A percentile compares a stretch with the other conserved stretches of the same genome.
phyloP scores from a whole-genome alignment of 2,888 invertebrate genomes.

The Oligia strigilis region DNA sequence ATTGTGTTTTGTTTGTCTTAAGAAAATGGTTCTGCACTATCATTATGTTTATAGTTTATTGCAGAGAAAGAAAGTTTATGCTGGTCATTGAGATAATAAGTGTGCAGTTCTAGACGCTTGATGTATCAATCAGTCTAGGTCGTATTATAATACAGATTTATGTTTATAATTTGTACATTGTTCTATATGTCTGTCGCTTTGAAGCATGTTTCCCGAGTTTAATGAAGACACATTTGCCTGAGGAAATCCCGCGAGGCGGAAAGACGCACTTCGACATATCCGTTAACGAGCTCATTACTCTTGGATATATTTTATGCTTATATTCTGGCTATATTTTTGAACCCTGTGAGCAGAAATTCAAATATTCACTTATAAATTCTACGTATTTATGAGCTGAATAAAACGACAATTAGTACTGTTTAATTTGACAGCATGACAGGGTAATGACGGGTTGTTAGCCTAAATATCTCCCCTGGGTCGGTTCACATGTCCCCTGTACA shows the following conservation, averaged over 20 bases:
- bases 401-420: constrained; percentile 9
- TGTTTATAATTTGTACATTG: constrained; percentile 29
- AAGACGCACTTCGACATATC: constrained; percentile 51
- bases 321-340: constrained; percentile 13
- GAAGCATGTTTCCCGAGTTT: constrained; percentile 51
- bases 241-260: constrained; percentile 51
- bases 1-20: constrained; percentile 52
- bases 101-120: not conserved
- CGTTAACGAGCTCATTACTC: constrained; percentile 65
- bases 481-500: constrained; percentile 22
- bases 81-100: constrained; percentile 5
- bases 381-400: not conserved
- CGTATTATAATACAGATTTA: not conserved
- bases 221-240: constrained; percentile 59
- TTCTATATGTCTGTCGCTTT: constrained; percentile 27
- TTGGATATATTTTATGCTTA: constrained; percentile 44
- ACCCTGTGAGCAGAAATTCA: constrained; percentile 15
- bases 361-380: not conserved
- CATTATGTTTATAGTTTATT: constrained; percentile 35
- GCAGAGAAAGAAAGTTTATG: not conserved
- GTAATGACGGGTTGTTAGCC: constrained; percentile 50
- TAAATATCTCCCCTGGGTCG: constrained; percentile 32
- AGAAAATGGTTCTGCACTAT: constrained; percentile 42
- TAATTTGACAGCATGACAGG: constrained; percentile 46
- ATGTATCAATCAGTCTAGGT: constrained; percentile 24